Evolutionary conservation across 2,888 invertebrate species (phyloP), one percentile per base, ranked within the genome.

Genomic region (Clusia tigrina): DNA sequence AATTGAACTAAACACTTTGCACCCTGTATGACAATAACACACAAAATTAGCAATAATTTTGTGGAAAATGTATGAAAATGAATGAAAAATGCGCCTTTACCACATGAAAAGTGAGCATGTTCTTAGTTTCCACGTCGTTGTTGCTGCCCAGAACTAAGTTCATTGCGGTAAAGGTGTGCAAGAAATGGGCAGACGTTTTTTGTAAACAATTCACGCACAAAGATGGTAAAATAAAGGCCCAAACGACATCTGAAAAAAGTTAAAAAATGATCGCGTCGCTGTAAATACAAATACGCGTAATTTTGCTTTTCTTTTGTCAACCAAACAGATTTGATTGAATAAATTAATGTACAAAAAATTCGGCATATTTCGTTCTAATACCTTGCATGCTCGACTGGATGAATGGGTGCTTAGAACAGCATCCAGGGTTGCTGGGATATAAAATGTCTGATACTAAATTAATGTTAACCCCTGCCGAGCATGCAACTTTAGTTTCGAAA

Each of bases 191-290:
- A 82, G 81, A 81, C 81, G 81, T 81, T 81, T 81, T 81, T 81
- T 81, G 81, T 81, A 81, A 81, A 81, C 77, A 79, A 78, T 81
- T 81, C 81, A 81, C 81, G 81, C 81, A 81, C 81, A 81, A 81
- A 81, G 77, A 67, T 81, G 81, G 81, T 81, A 81, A 81, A 81
- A 48, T 23, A 60, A 69, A 69, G 71, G 73, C 76, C 77, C 77
- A 71, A 74, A 73, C 71, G 72, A 72, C 73, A 73, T 69, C 71
- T 60, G 66, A 63, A 58, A 20, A 38, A 66, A 60, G 54, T 54
- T 69, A 67, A 76, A 74, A n/a, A n/a, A 73, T 75, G 74, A 77
- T 73, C 76, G 74, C 66, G 61, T 52, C 51, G 67, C 60, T 63
- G 60, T 15, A 42, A 42, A 15, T 3, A n/a, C 42, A 42, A 6